Base-by-base conservation (phyloP, 2,113 vertebrate species). In the Oxyruncus cristatus region DNA sequence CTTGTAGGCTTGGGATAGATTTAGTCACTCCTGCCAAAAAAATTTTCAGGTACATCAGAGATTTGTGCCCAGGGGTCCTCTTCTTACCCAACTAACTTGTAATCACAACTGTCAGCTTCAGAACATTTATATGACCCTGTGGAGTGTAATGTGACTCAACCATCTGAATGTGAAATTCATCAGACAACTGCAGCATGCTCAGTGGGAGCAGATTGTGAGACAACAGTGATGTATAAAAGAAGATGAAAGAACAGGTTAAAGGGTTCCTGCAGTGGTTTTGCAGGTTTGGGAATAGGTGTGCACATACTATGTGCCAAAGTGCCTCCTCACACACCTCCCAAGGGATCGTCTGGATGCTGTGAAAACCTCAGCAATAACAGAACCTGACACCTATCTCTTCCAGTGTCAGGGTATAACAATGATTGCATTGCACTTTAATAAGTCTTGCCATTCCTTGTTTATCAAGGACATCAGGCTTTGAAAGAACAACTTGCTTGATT, bases 31-130 rank as follows among this genome's bases (percentile, higher is more conserved):
- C 85, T 96, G 95, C 92, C 88, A 94, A 96, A 96, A 93, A 81
- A 93, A 94, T 91, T 86, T 96, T 96, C 95, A 96, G 95, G 95
- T 97, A 92, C 92, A 85, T 92, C 90, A 91, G 95, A 96, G 93
- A 97, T 94, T 96, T 93, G 88, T 78, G 65, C 93, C 95, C 92
- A 92, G 92, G 90, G 95, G 95, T 96, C 83, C 91, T 92, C 88
- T 92, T 91, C 85, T 94, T 96, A 78, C 92, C 79, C 88, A 97
- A 95, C 95, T 94, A 96, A 96, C 95, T 95, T 96, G 93, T 97
- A 97, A 97, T 96, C 96, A 94, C 88, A 96, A 77, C 72, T 96
- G 96, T 96, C 93, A 97, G 88, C 74, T 95, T 94, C 88, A 87
- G 93, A 96, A 91, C 96, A 94, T 85, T 92, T 92, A 24, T 86